A percentile compares a stretch with the other conserved stretches of the same genome.
phyloP scores from a whole-genome alignment of 2,888 invertebrate genomes.

The Drosophila hamatofila region DNA sequence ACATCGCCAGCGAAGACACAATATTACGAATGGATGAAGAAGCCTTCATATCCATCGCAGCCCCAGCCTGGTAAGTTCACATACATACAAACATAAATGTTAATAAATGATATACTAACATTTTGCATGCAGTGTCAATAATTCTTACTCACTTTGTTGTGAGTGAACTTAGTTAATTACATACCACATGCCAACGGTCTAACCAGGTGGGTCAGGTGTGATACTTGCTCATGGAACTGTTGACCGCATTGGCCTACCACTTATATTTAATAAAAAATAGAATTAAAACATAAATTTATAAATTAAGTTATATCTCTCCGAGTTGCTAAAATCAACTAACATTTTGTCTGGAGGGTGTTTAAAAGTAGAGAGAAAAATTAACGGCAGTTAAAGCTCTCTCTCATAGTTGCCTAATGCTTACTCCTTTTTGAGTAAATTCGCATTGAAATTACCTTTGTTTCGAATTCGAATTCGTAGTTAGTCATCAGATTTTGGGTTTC shows the following conservation, averaged over 20 bases:
- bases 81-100: not conserved
- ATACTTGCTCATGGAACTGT: not conserved
- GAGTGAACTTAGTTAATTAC: not conserved
- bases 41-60: constrained; percentile 93
- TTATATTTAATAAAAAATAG: not conserved
- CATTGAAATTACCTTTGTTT: constrained; percentile 3
- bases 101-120: not conserved
- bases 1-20: constrained; percentile 90
- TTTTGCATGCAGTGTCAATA: not conserved
- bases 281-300: not conserved
- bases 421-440: not conserved
- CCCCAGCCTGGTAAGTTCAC: constrained; percentile 91
- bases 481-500: constrained; percentile 53
- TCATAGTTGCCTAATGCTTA: not conserved
- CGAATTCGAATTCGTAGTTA: constrained; percentile 27
- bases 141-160: not conserved
- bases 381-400: constrained; percentile 2
- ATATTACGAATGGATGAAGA: constrained; percentile 96
- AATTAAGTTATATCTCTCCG: not conserved
- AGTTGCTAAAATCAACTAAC: not conserved
- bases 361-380: not conserved
- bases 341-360: not conserved
- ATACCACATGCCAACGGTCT: not conserved
- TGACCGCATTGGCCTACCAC: not conserved
- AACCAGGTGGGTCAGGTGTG: not conserved